Percentiles rank a stretch among this genome's conserved stretches.
phyloP scores from a whole-genome alignment of 2,888 invertebrate genomes.

The Melanchra persicariae region DNA sequence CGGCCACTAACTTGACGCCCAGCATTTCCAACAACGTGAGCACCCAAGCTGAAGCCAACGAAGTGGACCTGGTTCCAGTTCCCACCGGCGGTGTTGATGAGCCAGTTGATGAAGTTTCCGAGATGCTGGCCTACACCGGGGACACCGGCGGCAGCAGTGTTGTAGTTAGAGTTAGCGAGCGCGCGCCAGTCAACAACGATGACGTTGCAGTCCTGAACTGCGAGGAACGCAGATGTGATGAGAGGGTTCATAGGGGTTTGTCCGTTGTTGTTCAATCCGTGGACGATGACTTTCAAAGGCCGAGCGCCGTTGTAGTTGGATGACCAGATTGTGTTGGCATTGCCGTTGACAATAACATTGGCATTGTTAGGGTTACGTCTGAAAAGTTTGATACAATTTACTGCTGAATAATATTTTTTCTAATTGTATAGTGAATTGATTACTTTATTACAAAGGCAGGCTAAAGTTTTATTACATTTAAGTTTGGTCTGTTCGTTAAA shows the following conservation, averaged over 20 bases:
- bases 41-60: slow-evolving; percentile 85
- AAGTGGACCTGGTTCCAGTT: slow-evolving; percentile 82
- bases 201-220: slow-evolving; percentile 75
- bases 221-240: slow-evolving; percentile 78
- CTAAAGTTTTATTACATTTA: neutral
- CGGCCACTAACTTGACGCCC: slow-evolving; percentile 75
- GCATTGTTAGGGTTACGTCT: slow-evolving; percentile 73
- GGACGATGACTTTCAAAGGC: slow-evolving; percentile 77
- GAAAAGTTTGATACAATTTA: slow-evolving; percentile 32
- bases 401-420: too few species aligned
- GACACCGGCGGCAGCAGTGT: slow-evolving; percentile 71
- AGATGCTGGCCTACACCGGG: slow-evolving; percentile 77
- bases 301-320: slow-evolving; percentile 74
- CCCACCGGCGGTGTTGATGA: slow-evolving; percentile 78
- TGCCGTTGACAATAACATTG: slow-evolving; percentile 73
- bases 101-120: slow-evolving; percentile 80
- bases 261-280: slow-evolving; percentile 82
- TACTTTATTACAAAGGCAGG: neutral
- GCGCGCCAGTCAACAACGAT: slow-evolving; percentile 81
- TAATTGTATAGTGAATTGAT: too few species aligned
- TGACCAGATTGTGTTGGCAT: slow-evolving; percentile 70
- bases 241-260: slow-evolving; percentile 74
- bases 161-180: slow-evolving; percentile 72
- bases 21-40: slow-evolving; percentile 82
- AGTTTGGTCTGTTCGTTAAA: neutral